Evolutionary conservation across 2,888 invertebrate species (phyloP), one percentile per base, ranked within the genome.

Genomic region (Kuschelorhynchus macadamiae): DNA sequence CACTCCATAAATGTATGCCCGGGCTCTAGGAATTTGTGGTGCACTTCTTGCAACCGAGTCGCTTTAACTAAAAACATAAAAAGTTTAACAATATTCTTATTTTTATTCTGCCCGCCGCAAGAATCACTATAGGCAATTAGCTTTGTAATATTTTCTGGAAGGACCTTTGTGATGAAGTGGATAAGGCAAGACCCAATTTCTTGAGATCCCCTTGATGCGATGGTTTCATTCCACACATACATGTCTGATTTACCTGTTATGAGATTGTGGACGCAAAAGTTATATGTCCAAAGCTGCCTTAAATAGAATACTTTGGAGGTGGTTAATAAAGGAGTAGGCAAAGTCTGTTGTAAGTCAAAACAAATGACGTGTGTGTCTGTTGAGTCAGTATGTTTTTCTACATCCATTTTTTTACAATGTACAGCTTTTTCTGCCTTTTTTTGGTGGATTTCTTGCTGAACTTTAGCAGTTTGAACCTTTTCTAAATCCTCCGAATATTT

Each of bases 181-280:
- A 25, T 25, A 25, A 25, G 25, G 52, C 67, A 72, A 21, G 74
- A 72, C 16, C 68, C 71, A 21, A 75, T 72, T 39, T 73, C 67
- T 42, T 72, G 72, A 11, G 70, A 71, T 36, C 69, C 73, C 46
- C 72, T 61, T 25, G 73, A 73, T n/a, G n/a, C 11, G 72, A 67
- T 18, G 72, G 56, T 71, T 64, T 74, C 73, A 46, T 59, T 44
- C 72, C 72, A 74, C 33, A 71, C 56, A 71, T 53, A 74, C 74
- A 74, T 74, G 42, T 74, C 16, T 8, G 46, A 59, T 25, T 25
- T 25, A 5, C 25, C 25, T 25, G 25, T 25, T 25, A 7, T 25
- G 25, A 25, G 25, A 7, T 73, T 50, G 60, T 62, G 49, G 12
- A 74, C 47, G 47, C 72, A 67, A 55, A 73, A 70, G 61, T 73